Conservation (phyloP, 64 coral and sea anemone genomes). For the Montipora sp. region DNA sequence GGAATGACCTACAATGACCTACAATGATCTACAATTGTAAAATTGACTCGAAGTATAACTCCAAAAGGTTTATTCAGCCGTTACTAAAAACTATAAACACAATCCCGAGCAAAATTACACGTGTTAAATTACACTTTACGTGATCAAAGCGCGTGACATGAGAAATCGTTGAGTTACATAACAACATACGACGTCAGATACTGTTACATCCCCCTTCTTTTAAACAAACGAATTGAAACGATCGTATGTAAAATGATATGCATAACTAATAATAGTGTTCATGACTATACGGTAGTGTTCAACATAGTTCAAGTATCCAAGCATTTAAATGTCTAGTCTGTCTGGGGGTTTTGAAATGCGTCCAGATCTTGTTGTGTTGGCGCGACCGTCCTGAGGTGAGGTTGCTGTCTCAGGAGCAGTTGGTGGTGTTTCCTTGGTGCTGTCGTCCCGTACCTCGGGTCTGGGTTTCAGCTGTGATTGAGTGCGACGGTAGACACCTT, state of each 20-base stretch:
- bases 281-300: not conserved
- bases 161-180: not conserved
- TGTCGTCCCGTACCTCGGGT: not conserved
- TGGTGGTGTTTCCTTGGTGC: not conserved
- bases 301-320: conserved; percentile 2
- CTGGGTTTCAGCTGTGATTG: conserved; percentile 30
- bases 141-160: not conserved
- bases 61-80: not conserved
- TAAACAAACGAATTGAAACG: not conserved
- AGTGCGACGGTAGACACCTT: conserved; percentile 31
- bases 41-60: not conserved
- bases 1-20: no score
- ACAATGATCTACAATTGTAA: no score
- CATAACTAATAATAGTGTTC: not conserved
- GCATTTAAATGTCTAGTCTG: conserved; percentile 47
- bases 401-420: conserved; percentile 9
- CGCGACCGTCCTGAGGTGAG: not conserved
- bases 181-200: not conserved
- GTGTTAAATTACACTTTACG: not conserved
- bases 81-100: not conserved
- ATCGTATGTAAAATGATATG: not conserved
- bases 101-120: not conserved
- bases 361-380: conserved; percentile 27
- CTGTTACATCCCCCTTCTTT: not conserved
- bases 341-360: conserved; percentile 31